Evolutionary conservation across 2,888 invertebrate species (phyloP).

Genomic region (Polyommatus icarus): DNA sequence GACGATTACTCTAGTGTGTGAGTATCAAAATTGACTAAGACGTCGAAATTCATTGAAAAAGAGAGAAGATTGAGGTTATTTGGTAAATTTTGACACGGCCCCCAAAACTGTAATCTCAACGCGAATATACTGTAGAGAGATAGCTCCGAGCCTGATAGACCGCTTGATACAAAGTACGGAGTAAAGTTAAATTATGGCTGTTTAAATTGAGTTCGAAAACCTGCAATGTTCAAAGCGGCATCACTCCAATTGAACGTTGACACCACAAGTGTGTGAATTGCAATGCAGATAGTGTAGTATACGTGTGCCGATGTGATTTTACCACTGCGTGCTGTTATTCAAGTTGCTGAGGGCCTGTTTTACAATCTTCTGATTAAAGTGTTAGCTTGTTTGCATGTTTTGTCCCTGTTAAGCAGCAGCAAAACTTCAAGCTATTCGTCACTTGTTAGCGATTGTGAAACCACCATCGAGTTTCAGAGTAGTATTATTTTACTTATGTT

Average conservation of each 20-base stretch:
- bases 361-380: neutral
- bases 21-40: neutral
- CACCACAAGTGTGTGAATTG: constrained; percentile 4
- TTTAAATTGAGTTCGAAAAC: neutral
- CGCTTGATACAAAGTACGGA: neutral
- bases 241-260: neutral
- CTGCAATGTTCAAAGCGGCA: neutral
- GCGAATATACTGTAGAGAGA: neutral
- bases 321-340: neutral
- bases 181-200: neutral
- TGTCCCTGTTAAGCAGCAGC: neutral
- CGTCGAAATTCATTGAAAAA: neutral
- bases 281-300: neutral
- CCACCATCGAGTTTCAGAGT: neutral
- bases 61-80: neutral
- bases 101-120: neutral
- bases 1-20: neutral
- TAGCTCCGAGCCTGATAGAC: neutral
- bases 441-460: neutral
- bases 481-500: neutral
- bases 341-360: neutral
- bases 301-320: neutral
- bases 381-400: neutral
- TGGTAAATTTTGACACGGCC: neutral
- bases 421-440: neutral